Conservation (phyloP, 2,888 invertebrate genomes). For the Caenorhabditis becei region DNA sequence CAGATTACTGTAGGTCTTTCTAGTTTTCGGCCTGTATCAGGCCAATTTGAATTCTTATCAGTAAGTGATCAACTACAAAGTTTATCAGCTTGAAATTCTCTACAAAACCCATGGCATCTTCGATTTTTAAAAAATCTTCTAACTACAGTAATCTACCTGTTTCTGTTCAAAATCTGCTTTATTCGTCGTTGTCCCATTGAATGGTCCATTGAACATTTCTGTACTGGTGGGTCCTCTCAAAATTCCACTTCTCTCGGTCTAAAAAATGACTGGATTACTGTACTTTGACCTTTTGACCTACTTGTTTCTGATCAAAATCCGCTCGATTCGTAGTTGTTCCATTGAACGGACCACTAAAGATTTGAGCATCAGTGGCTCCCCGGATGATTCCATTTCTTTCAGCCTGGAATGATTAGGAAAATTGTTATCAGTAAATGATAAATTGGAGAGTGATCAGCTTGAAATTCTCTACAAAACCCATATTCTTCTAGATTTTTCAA, state of each 20-base stretch:
- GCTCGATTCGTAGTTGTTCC: slow-evolving; percentile 40
- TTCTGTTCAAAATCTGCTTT: slow-evolving; percentile 49
- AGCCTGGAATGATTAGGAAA: not conserved
- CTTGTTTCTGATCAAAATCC: slow-evolving; percentile 48
- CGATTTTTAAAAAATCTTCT: too few relatives aligned
- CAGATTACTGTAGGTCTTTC: too few relatives aligned
- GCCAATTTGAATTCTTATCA: too few relatives aligned
- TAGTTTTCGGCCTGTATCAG: too few relatives aligned
- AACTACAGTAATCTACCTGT: slow-evolving; percentile 46
- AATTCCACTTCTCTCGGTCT: slow-evolving; percentile 1
- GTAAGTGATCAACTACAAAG: too few relatives aligned
- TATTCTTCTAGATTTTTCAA: too few relatives aligned
- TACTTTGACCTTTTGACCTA: too few relatives aligned
- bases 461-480: not conserved
- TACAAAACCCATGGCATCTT: not conserved
- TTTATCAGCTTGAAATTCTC: too few relatives aligned
- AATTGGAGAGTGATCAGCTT: slow-evolving; percentile 3
- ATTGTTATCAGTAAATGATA: not conserved
- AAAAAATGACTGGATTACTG: too few relatives aligned
- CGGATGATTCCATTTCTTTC: slow-evolving; percentile 2
- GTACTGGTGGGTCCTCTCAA: not conserved
- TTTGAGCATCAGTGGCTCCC: not conserved
- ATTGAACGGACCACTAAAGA: slow-evolving; percentile 36
- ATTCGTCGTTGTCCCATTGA: slow-evolving; percentile 58
- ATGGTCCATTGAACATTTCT: slow-evolving; percentile 26